These are phyloP conservation scores for Mandrillus leucophaeus DNA, from an alignment of 2,113 vertebrate genomes.

Conservation along the genomic window DNA sequence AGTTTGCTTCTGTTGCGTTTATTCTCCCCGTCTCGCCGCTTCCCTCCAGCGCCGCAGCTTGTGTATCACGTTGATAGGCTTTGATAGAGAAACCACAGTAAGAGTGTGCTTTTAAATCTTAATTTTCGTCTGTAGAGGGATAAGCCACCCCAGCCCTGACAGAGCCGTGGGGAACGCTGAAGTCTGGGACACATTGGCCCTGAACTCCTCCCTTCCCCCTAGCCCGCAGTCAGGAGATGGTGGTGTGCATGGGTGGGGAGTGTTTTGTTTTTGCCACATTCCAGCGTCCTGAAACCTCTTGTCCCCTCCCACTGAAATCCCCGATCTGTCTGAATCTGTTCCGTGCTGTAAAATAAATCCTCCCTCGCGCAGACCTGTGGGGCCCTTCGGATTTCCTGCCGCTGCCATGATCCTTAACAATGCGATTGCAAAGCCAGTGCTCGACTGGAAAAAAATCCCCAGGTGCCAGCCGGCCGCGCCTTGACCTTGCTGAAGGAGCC, in stretches of 20 bases:
- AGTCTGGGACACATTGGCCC: constrained; percentile 10
- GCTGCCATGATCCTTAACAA: constrained; percentile 60
- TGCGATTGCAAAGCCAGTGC: neutral
- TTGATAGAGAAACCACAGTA: constrained; percentile 65
- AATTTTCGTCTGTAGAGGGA: constrained; percentile 4
- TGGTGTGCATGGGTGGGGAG: neutral
- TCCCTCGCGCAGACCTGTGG: constrained; percentile 27
- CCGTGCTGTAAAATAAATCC: constrained; percentile 32
- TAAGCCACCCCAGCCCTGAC: neutral
- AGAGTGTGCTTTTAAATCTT: constrained; percentile 43
- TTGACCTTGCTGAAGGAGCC: constrained; percentile 74
- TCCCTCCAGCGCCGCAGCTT: constrained; percentile 71
- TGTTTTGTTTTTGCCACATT: constrained; percentile 61
- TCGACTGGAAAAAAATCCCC: neutral
- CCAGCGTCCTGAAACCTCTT: neutral
- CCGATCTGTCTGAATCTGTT: constrained; percentile 33
- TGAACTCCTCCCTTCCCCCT: neutral
- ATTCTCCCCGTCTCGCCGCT: constrained; percentile 54
- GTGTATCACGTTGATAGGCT: constrained; percentile 71
- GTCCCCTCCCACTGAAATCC: constrained; percentile 35
- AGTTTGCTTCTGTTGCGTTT: constrained; percentile 78
- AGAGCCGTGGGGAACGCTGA: constrained; percentile 3
- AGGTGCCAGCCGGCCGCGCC: constrained; percentile 54
- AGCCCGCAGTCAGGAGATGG: constrained; percentile 18
- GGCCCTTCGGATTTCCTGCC: constrained; percentile 4